Conservation (phyloP, 2,797 vertebrate species). For the Lerista edwardsae region DNA sequence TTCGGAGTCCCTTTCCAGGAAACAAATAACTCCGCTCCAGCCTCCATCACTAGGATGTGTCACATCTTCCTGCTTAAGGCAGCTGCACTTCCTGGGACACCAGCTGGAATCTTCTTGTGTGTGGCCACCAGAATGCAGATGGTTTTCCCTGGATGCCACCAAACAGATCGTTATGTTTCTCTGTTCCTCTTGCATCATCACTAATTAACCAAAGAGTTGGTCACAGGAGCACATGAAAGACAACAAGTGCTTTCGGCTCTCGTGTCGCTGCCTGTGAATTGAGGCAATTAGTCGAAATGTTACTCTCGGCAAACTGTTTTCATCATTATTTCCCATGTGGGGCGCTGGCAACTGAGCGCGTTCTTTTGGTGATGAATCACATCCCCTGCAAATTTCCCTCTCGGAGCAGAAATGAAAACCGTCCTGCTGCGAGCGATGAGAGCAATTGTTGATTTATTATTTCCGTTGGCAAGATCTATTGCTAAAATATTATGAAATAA, state of each 20-base stretch:
- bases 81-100: conserved; percentile 7
- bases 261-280: conserved; percentile 46
- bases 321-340: conserved; percentile 48
- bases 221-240: conserved; percentile 38
- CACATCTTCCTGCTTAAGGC: background rate
- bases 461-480: conserved; percentile 35
- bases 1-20: too few species aligned
- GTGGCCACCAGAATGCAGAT: conserved; percentile 14
- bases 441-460: conserved; percentile 46
- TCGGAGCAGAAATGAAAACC: conserved; percentile 41
- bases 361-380: conserved; percentile 50
- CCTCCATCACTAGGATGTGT: too few species aligned
- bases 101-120: background rate
- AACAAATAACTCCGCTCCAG: too few species aligned
- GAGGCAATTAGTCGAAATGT: conserved; percentile 56
- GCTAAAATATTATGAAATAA: conserved; percentile 42
- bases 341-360: background rate
- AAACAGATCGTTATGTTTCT: conserved; percentile 13
- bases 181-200: conserved; percentile 24
- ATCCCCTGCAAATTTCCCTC: conserved; percentile 44
- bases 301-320: conserved; percentile 50
- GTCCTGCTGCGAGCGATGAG: conserved; percentile 26
- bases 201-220: conserved; percentile 47
- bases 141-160: background rate
- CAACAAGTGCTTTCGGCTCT: conserved; percentile 21